phyloP scores from a whole-genome alignment of 2,888 invertebrate genomes.

The Andrena camellia region DNA sequence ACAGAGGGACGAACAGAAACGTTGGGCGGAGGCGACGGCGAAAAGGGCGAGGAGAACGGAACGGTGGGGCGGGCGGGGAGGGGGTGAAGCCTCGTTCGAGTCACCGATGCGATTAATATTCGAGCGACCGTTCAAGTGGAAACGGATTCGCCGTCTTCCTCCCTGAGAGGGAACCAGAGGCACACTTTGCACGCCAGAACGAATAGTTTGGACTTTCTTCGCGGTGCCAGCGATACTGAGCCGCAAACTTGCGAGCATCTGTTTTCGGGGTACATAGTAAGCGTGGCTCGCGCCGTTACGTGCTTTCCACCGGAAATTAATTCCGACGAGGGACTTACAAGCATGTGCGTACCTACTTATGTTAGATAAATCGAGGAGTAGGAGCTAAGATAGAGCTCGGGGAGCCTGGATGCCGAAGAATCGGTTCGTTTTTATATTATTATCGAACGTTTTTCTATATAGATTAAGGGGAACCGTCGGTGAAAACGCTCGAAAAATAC shows the following conservation, averaged over 20 bases:
- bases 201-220: conserved; percentile 43
- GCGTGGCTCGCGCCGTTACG: background rate
- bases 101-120: conserved; percentile 79
- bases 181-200: conserved; percentile 36
- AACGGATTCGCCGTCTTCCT: conserved; percentile 51
- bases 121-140: conserved; percentile 76
- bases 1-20: conserved; percentile 6
- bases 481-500: no score
- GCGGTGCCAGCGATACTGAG: conserved; percentile 1
- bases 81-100: conserved; percentile 30
- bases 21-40: background rate
- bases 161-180: conserved; percentile 10
- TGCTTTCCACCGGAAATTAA: conserved; percentile 9
- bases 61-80: no score
- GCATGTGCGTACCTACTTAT: no score
- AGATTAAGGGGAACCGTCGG: background rate
- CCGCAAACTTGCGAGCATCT: conserved; percentile 19
- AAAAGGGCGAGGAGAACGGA: conserved; percentile 36
- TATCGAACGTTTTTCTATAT: background rate
- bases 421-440: background rate
- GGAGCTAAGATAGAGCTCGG: background rate
- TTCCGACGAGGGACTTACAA: background rate
- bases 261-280: background rate
- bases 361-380: no score
- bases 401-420: background rate